Base-by-base conservation (phyloP, 1,140 invertebrate species). In the Saccostrea echinata region DNA sequence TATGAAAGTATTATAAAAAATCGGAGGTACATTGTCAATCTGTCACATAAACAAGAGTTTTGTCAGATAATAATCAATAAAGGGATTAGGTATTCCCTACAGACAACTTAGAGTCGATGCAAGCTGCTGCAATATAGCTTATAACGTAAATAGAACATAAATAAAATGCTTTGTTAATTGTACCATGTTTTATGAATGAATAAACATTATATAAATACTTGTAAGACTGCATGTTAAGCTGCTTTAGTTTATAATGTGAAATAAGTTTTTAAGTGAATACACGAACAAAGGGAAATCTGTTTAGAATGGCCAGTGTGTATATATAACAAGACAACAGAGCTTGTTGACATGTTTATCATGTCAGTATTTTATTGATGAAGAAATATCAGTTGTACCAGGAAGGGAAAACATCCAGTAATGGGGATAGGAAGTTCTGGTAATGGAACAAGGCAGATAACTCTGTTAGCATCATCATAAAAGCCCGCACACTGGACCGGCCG, bases 31-130 rank as follows among this genome's bases (percentile, higher is more conserved):
- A 13, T 33, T 76, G 68, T 33, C 68, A 76, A 30, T 16, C 8
- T 30, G 27, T 76, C 68, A 76, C 27, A 76, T 76, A 76, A 76
- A 76, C 68, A 27, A 33, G 68, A 33, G 24, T 12, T 76, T 30
- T 27, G 68, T 1, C 27, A 35, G 24, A 27, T 76, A 13, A 33
- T 76, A 16, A 76, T 30, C 27, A 30, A 76, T 76, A 4, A 30
- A 13, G 9, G 24, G 24, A 30, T 30, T 16, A 76, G n/a, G 16
- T 30, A 3, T 13, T 33, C 13, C 2, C 68, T 1, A 18, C 24
- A 16, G 68, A 30, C 68, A 76, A 30, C 24, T 30, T 9, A 76
- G 30, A 13, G 27, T 76, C 27, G 16, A 76, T 76, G 43, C 43
- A 43, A 61, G 18, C 55, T 61, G 55, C 55, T 61, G 55, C 55